These are phyloP conservation scores for Eleutherodactylus coqui DNA, from an alignment of 2,797 vertebrate genomes.

Conservation along the genomic window DNA sequence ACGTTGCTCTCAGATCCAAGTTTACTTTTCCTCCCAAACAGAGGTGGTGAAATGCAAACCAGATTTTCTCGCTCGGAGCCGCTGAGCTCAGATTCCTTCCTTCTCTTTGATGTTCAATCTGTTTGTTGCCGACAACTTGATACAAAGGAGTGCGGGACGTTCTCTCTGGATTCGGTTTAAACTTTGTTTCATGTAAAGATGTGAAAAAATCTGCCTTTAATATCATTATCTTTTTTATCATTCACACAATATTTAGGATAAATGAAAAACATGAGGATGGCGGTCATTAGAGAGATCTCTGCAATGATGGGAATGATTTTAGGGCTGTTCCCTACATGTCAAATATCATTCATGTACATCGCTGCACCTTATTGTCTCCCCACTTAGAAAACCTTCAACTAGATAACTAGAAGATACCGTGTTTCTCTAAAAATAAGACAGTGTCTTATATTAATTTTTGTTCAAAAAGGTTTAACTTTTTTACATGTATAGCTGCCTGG, in stretches of 20 bases:
- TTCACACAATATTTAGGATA: neutral
- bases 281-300: neutral
- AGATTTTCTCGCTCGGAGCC: conserved; percentile 40
- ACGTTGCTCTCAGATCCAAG: neutral
- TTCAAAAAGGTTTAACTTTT: too few relatives aligned
- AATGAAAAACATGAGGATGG: neutral
- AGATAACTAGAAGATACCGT: too few relatives aligned
- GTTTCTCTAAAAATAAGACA: too few relatives aligned
- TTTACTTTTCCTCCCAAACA: conserved; percentile 20
- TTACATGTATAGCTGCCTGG: too few relatives aligned
- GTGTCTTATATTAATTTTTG: too few relatives aligned
- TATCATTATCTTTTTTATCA: neutral
- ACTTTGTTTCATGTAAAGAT: neutral
- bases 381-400: too few relatives aligned
- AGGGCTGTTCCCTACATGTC: neutral
- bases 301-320: neutral
- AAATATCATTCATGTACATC: neutral
- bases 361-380: too few relatives aligned
- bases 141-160: neutral
- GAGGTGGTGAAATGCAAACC: conserved; percentile 42
- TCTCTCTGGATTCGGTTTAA: conserved; percentile 17
- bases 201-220: neutral
- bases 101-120: conserved; percentile 46
- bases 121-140: conserved; percentile 24
- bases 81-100: conserved; percentile 19